Percentiles rank a stretch among this genome's conserved stretches.
phyloP scores from a whole-genome alignment of 2,888 invertebrate genomes.

The Epinotia brunnichana region DNA sequence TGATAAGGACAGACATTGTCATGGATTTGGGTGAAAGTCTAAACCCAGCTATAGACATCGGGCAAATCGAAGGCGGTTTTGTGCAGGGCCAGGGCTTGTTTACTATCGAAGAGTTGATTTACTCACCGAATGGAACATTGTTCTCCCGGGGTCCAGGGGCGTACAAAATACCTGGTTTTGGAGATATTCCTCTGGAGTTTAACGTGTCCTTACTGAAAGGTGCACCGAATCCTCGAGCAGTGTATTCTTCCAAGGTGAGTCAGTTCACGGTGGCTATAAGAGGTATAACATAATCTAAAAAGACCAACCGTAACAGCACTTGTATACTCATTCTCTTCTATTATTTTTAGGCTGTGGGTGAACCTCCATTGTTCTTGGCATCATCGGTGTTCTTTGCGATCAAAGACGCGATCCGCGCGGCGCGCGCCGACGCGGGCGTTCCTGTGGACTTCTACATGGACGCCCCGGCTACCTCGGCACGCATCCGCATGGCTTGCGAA shows the following conservation, averaged over 20 bases:
- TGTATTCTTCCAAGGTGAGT: conserved; percentile 96
- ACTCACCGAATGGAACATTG: conserved; percentile 91
- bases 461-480: conserved; percentile 94
- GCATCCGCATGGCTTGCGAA: conserved; percentile 94
- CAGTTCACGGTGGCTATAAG: background rate
- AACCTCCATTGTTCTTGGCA: conserved; percentile 96
- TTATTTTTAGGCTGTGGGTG: conserved; percentile 92
- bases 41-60: conserved; percentile 98
- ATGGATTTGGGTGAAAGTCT: conserved; percentile 98
- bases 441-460: conserved; percentile 86
- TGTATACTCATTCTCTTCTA: background rate
- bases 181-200: conserved; percentile 95
- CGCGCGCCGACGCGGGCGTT: conserved; percentile 88
- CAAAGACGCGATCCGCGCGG: conserved; percentile 92
- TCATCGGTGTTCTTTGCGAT: conserved; percentile 95
- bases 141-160: conserved; percentile 95
- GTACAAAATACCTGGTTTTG: conserved; percentile 97
- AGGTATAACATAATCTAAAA: background rate
- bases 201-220: conserved; percentile 96
- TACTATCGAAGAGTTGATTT: conserved; percentile 94
- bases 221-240: conserved; percentile 94
- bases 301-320: background rate
- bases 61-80: conserved; percentile 98
- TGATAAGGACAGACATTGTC: conserved; percentile 95
- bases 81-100: conserved; percentile 97